Evolutionary conservation across 2,113 vertebrate species (phyloP).

Genomic region (Poecile atricapillus): DNA sequence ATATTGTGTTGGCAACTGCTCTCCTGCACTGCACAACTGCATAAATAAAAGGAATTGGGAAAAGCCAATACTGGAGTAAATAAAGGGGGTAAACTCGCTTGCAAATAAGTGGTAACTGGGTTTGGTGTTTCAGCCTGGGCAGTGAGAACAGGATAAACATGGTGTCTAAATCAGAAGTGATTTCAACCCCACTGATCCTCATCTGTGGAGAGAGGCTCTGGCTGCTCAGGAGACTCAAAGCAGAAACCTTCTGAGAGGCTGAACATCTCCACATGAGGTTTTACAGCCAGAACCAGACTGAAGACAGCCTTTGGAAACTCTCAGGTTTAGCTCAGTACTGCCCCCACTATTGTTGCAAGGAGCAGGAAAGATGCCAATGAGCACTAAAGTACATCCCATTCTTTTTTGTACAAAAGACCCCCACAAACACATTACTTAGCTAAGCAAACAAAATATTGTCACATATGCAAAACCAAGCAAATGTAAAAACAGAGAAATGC

Average conservation of each 20-base stretch:
- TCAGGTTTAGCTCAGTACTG: not conserved
- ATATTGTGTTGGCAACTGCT: not conserved
- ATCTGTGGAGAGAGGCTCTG: not conserved
- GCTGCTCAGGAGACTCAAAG: not conserved
- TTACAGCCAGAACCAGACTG: not conserved
- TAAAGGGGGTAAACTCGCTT: not conserved
- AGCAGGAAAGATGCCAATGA: not conserved
- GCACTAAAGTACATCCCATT: not conserved
- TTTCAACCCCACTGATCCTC: not conserved
- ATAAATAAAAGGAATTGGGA: not conserved
- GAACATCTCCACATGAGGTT: rapidly evolving
- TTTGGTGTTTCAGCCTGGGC: not conserved
- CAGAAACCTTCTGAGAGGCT: not conserved
- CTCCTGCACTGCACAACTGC: not conserved
- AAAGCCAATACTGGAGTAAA: not conserved
- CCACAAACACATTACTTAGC: not conserved
- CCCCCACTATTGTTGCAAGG: rapidly evolving
- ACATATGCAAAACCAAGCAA: not conserved
- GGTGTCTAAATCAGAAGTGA: not conserved
- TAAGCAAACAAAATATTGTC: not conserved
- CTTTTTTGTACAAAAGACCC: not conserved
- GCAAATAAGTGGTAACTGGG: not conserved
- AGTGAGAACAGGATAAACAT: not conserved
- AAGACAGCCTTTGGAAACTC: not conserved
- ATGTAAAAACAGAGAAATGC: not conserved